Evolutionary conservation across 2,888 invertebrate genomes (phyloP).

Genomic region (Lasioglossum oenotherae): DNA sequence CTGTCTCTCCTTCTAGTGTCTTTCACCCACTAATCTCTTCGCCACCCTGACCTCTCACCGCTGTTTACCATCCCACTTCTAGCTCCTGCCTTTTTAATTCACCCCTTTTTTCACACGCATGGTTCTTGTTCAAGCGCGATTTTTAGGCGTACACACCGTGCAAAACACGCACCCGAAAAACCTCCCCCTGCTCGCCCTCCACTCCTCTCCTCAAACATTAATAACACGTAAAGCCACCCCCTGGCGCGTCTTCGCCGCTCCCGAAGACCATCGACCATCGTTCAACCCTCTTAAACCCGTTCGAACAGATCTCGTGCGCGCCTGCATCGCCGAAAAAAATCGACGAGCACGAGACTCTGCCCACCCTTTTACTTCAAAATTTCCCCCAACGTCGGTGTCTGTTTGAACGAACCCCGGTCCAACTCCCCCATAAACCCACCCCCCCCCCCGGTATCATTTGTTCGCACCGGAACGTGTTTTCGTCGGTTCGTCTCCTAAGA

Average conservation of each 20-base stretch:
- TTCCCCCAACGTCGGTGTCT: neutral
- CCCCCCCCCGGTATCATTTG: neutral
- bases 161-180: slow-evolving; percentile 22
- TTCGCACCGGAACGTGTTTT: slow-evolving; percentile 28
- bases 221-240: slow-evolving; percentile 71
- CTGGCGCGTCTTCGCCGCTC: neutral
- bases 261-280: neutral
- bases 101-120: slow-evolving; percentile 25
- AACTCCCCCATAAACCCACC: slow-evolving; percentile 9
- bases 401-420: neutral
- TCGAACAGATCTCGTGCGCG: neutral
- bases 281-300: neutral
- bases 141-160: slow-evolving; percentile 27
- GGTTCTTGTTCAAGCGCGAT: slow-evolving; percentile 19
- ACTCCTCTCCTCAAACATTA: slow-evolving; percentile 70
- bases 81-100: slow-evolving; percentile 8
- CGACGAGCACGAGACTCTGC: slow-evolving; percentile 24
- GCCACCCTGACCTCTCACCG: slow-evolving; percentile 2
- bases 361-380: neutral
- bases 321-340: slow-evolving; percentile 11
- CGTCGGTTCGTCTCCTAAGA: slow-evolving; percentile 35
- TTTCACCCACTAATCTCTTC: neutral
- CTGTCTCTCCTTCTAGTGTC: neutral
- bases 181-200: slow-evolving; percentile 4
- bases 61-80: neutral